Percentiles rank a stretch among this genome's conserved stretches.
phyloP scores from a whole-genome alignment of 1,140 invertebrate species.

The Pseudomyrmex cubaensis region DNA sequence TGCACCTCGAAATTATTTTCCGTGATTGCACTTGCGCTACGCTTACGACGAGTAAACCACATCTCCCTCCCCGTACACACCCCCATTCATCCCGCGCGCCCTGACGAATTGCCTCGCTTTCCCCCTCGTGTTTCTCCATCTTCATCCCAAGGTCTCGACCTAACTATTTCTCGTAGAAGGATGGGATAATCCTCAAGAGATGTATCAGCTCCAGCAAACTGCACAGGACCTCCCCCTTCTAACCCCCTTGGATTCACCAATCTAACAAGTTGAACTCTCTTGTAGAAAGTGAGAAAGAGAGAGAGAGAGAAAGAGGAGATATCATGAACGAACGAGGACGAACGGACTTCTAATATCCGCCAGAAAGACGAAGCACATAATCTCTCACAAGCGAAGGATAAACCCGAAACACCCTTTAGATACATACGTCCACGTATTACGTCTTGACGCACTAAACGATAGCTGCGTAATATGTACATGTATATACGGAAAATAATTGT shows the following conservation, averaged over 20 bases:
- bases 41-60: background rate
- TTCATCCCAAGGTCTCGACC: constrained; percentile 29
- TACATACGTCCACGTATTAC: constrained; percentile 34
- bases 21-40: constrained; percentile 29
- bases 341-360: constrained; percentile 70
- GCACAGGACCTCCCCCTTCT: constrained; percentile 1
- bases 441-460: constrained; percentile 8
- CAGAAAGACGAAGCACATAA: constrained; percentile 72
- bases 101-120: constrained; percentile 30
- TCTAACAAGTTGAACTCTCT: constrained; percentile 67
- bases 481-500: background rate
- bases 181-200: constrained; percentile 72
- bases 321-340: constrained; percentile 49
- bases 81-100: background rate
- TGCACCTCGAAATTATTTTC: constrained; percentile 65
- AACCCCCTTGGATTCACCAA: constrained; percentile 51
- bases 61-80: background rate
- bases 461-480: background rate
- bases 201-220: constrained; percentile 63
- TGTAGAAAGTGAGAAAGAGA: background rate
- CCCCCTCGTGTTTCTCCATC: constrained; percentile 36
- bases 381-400: constrained; percentile 63
- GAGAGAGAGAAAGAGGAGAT: background rate
- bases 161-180: constrained; percentile 65
- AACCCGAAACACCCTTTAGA: constrained; percentile 66